Conservation (phyloP, 2,113 vertebrate genomes). For the Smithornis capensis region DNA sequence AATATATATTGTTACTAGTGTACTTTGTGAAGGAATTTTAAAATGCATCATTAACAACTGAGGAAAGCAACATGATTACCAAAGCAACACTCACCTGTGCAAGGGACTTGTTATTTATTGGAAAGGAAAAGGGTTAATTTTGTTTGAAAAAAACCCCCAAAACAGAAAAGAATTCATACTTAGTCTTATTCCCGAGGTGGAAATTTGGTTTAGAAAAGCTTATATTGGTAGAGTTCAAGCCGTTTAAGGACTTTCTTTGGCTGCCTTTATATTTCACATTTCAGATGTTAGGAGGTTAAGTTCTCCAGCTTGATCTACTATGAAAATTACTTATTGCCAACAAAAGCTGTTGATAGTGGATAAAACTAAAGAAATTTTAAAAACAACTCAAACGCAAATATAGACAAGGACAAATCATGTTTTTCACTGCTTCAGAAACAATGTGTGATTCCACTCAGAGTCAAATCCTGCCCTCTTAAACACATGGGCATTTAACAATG, state of each 20-base stretch:
- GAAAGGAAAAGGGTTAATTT: neutral
- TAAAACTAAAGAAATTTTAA: neutral
- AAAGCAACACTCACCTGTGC: neutral
- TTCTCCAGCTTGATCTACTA: neutral
- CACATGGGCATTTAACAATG: rapidly evolving
- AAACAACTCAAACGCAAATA: neutral
- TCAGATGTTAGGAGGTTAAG: neutral
- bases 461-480: neutral
- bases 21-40: neutral
- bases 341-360: neutral
- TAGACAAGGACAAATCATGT: neutral
- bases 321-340: neutral
- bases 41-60: neutral
- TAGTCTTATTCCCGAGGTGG: neutral
- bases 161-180: neutral
- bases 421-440: neutral
- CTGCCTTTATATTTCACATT: neutral
- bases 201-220: neutral
- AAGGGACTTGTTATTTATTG: neutral
- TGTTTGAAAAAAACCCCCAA: neutral
- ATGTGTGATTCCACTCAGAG: neutral
- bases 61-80: neutral
- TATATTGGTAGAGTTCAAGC: neutral
- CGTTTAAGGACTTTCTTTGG: neutral
- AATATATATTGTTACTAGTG: neutral